Conservation (phyloP, 2,113 vertebrate species). For the Xiphorhynchus elegans region DNA sequence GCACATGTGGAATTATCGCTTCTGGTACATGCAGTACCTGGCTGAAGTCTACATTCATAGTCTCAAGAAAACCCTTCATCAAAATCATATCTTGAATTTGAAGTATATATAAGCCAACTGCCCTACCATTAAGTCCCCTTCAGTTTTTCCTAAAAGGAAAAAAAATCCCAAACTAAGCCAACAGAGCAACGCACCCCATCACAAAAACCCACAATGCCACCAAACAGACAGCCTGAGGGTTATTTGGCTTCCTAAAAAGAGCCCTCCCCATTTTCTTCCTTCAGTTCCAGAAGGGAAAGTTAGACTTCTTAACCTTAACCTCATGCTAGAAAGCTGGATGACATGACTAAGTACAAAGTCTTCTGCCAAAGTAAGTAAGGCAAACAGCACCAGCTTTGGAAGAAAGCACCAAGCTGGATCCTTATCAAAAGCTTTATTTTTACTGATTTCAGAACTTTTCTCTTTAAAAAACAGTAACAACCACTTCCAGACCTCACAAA, state of each 20-base stretch:
- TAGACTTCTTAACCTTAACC: background rate
- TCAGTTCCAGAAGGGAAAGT: background rate
- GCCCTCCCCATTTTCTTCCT: background rate
- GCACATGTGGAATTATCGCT: background rate
- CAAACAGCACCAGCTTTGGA: background rate
- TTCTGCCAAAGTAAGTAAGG: background rate
- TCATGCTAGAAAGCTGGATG: background rate
- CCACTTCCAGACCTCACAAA: background rate
- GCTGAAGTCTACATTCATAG: background rate
- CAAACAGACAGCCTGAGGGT: background rate
- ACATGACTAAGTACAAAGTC: background rate
- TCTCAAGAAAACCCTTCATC: background rate
- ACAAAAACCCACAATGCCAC: background rate
- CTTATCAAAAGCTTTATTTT: background rate
- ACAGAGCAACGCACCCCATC: no score
- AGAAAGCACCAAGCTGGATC: background rate
- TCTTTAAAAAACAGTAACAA: background rate
- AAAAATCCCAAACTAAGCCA: background rate
- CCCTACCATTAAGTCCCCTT: background rate
- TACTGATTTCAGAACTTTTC: background rate
- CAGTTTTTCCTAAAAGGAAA: background rate
- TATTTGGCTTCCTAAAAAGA: background rate
- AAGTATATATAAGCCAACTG: background rate
- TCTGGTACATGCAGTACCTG: background rate
- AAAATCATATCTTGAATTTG: background rate